phyloP scores from a whole-genome alignment of 1,140 invertebrate genomes.

The Cheumatopsyche charites region DNA sequence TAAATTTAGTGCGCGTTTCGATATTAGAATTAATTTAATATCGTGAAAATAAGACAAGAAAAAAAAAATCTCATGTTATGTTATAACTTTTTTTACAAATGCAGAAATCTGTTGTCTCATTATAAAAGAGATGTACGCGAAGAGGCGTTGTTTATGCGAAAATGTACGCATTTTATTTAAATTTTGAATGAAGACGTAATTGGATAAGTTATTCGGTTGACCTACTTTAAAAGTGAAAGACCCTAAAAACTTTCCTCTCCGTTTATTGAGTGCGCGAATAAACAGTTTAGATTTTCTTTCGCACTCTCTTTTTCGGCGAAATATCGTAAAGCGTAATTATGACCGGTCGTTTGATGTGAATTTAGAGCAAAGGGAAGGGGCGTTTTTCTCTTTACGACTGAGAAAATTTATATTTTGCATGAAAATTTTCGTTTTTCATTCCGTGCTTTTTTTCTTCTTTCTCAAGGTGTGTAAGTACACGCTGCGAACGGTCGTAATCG shows the following conservation, averaged over 20 bases:
- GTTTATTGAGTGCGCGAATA: conserved; percentile 13
- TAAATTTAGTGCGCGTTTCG: neutral
- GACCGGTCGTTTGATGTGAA: conserved; percentile 13
- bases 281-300: conserved; percentile 24
- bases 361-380: neutral
- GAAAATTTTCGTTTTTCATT: too few species aligned
- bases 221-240: conserved; percentile 20
- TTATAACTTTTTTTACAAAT: too few species aligned
- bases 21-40: neutral
- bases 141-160: too few species aligned
- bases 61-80: too few species aligned
- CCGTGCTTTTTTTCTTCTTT: too few species aligned
- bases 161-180: neutral
- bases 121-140: too few species aligned
- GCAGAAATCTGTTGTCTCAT: too few species aligned
- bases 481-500: too few species aligned
- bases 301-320: conserved; percentile 1
- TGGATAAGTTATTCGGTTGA: conserved; percentile 11
- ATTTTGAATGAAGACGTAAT: conserved; percentile 17
- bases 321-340: conserved; percentile 21
- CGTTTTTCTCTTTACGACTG: conserved; percentile 2
- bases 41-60: too few species aligned
- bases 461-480: too few species aligned
- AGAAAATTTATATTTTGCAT: neutral
- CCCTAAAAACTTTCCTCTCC: conserved; percentile 11